Conservation (phyloP, 2,797 vertebrate species). For the Crenichthys baileyi region DNA sequence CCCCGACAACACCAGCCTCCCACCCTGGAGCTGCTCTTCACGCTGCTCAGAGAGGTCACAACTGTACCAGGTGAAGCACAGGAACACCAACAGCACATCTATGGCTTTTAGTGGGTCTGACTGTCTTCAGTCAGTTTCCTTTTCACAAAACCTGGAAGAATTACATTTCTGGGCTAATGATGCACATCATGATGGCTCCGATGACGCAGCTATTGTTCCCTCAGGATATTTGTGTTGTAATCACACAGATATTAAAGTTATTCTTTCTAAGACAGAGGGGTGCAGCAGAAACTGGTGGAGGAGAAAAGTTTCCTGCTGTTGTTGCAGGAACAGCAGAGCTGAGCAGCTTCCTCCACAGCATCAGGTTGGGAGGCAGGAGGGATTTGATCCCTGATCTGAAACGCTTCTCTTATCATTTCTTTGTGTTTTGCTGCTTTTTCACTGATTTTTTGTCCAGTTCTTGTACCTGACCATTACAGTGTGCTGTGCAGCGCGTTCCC, state of each 20-base stretch:
- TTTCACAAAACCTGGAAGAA: neutral
- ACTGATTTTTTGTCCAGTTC: too few species aligned
- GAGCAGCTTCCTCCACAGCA: too few species aligned
- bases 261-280: neutral
- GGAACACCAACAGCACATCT: neutral
- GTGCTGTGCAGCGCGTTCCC: too few species aligned
- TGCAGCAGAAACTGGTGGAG: neutral
- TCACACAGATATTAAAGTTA: neutral
- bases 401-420: too few species aligned
- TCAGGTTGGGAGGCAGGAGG: too few species aligned
- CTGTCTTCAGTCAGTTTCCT: neutral
- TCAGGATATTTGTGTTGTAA: neutral
- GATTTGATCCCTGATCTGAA: too few species aligned
- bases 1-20: slow-evolving; percentile 96
- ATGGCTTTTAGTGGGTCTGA: neutral
- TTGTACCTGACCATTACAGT: too few species aligned
- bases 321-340: too few species aligned
- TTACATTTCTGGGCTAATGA: neutral
- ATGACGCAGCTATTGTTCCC: neutral
- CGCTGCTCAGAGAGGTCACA: slow-evolving; percentile 90
- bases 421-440: too few species aligned
- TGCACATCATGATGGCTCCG: neutral
- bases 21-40: slow-evolving; percentile 93
- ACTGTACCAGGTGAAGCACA: slow-evolving; percentile 83
- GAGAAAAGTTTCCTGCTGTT: too few species aligned